Conservation (phyloP, 92 coral and sea anemone species). For the Porites cylindrica region DNA sequence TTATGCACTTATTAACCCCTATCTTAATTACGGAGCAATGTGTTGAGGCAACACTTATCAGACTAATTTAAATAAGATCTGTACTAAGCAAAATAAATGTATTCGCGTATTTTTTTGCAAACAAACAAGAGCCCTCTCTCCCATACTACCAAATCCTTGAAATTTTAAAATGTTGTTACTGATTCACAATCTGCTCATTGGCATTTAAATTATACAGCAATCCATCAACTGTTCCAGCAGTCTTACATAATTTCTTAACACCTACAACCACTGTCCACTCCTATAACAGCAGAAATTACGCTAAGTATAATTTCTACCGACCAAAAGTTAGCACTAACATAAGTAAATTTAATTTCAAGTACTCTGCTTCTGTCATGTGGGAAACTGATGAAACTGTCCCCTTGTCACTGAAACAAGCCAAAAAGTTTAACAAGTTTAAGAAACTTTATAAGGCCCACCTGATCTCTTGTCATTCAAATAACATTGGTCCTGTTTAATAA, state of each 20-base stretch:
- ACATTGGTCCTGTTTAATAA: background rate
- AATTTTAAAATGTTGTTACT: background rate
- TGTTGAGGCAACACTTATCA: conserved; percentile 25
- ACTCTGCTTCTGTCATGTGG: conserved; percentile 1
- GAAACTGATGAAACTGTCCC: background rate
- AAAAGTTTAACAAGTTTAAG: background rate
- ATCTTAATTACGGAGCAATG: conserved; percentile 16
- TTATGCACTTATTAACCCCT: conserved; percentile 26
- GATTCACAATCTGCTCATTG: conserved; percentile 18
- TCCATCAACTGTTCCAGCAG: conserved; percentile 2
- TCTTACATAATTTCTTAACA: background rate
- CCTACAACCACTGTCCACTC: conserved; percentile 3
- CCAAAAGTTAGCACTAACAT: background rate
- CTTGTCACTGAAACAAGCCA: background rate
- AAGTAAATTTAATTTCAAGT: background rate
- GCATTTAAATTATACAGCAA: conserved; percentile 12
- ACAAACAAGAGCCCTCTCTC: conserved; percentile 16
- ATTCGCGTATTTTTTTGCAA: conserved; percentile 1
- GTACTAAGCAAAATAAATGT: conserved; percentile 20
- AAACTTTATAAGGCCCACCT: background rate
- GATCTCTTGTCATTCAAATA: background rate
- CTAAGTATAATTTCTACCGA: conserved; percentile 2
- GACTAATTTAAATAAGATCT: conserved; percentile 9
- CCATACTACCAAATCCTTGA: conserved; percentile 14
- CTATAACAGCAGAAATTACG: background rate